Evolutionary conservation across 2,113 vertebrate genomes (phyloP).

Genomic region (Pao palembangensis): DNA sequence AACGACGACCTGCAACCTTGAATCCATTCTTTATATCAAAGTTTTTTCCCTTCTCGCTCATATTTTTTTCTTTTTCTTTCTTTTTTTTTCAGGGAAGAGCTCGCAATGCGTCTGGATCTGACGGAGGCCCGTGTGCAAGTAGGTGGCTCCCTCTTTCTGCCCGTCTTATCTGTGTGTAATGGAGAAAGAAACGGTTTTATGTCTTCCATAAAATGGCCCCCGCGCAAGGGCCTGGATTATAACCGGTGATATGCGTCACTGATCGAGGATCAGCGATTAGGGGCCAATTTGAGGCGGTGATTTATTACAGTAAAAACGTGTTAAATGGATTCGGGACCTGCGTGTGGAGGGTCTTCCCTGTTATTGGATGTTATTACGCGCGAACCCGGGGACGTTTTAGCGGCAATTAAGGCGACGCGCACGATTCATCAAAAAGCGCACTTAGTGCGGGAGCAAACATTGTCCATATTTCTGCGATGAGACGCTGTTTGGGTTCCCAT

Average conservation of each 20-base stretch:
- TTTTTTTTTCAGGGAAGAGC: constrained; percentile 84
- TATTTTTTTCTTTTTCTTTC: constrained; percentile 1
- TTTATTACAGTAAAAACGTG: constrained; percentile 69
- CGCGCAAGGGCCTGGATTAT: constrained; percentile 41
- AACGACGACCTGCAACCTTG: constrained; percentile 66
- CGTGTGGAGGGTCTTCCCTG: constrained; percentile 67
- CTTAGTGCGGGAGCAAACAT: constrained; percentile 95
- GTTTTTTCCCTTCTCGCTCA: constrained; percentile 1
- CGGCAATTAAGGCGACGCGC: constrained; percentile 87
- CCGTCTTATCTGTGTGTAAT: background rate
- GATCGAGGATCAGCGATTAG: constrained; percentile 56
- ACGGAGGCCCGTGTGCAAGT: constrained; percentile 98
- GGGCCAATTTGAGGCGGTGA: constrained; percentile 60
- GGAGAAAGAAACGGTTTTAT: constrained; percentile 32
- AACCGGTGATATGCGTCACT: constrained; percentile 64
- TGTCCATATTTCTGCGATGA: constrained; percentile 80
- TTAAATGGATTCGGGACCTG: constrained; percentile 66
- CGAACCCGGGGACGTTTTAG: constrained; percentile 84
- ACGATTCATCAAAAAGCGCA: constrained; percentile 92
- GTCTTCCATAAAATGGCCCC: constrained; percentile 42
- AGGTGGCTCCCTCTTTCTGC: constrained; percentile 68
- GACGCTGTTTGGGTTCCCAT: constrained; percentile 93
- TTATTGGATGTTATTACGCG: constrained; percentile 78
- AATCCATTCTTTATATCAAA: constrained; percentile 32
- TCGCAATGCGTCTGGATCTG: constrained; percentile 96